Percentiles rank a stretch among this genome's conserved stretches.
Conservation (phyloP, 2,888 invertebrate genomes). For the Andrena chrysosceles region DNA sequence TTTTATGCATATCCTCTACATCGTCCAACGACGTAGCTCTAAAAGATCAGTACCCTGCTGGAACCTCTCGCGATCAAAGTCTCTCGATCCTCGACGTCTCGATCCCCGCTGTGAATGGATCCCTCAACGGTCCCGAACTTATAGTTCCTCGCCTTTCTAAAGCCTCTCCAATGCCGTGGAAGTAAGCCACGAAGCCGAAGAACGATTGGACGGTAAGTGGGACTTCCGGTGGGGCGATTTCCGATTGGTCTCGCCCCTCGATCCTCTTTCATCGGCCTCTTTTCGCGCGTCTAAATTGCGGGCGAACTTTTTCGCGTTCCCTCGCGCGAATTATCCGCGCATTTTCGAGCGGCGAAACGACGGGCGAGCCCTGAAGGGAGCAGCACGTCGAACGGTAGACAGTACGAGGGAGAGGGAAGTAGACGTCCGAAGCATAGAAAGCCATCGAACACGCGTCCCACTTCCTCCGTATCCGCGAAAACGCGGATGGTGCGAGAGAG, state of each 20-base stretch:
- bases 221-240: slow-evolving; percentile 64
- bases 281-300: slow-evolving; percentile 35
- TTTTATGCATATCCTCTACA: neutral
- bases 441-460: slow-evolving; percentile 61
- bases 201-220: slow-evolving; percentile 76
- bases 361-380: neutral
- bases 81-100: neutral
- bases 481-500: slow-evolving; percentile 38
- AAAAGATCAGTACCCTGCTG: neutral
- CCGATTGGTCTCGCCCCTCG: slow-evolving; percentile 62
- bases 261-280: slow-evolving; percentile 35
- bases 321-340: slow-evolving; percentile 8
- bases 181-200: slow-evolving; percentile 72
- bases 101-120: slow-evolving; percentile 54
- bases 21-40: neutral
- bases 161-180: slow-evolving; percentile 72
- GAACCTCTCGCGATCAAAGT: neutral
- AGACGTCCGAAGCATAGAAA: slow-evolving; percentile 56
- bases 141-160: slow-evolving; percentile 77
- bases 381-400: neutral
- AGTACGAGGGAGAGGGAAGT: slow-evolving; percentile 21
- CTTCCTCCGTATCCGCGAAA: slow-evolving; percentile 69
- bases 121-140: slow-evolving; percentile 70
- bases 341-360: neutral
- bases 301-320: slow-evolving; percentile 30